Percentiles rank a stretch among this genome's conserved stretches.
Evolutionary conservation across 2,888 invertebrate genomes (phyloP).

Genomic region (Diplazon laetatorius): DNA sequence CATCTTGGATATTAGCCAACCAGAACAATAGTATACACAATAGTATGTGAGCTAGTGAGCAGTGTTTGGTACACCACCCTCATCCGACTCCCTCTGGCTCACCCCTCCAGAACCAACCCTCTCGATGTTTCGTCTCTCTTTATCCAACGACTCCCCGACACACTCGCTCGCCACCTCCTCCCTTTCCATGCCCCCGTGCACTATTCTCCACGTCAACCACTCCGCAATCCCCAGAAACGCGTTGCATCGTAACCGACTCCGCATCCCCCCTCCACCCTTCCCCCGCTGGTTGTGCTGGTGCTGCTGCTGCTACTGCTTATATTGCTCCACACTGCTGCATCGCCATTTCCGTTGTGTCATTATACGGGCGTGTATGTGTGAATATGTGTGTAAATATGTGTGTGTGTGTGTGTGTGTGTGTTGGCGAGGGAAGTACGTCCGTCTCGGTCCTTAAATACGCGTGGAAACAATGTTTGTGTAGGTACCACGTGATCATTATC

Average conservation of each 20-base stretch:
- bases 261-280: conserved; percentile 16
- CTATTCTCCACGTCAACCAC: conserved; percentile 55
- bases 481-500: conserved; percentile 23
- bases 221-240: conserved; percentile 54
- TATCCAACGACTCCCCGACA: conserved; percentile 28
- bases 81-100: conserved; percentile 60
- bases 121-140: conserved; percentile 61
- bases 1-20: conserved; percentile 82
- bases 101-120: conserved; percentile 37
- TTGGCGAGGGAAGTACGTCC: neutral
- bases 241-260: conserved; percentile 63
- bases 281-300: conserved; percentile 24
- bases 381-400: neutral
- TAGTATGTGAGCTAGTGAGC: conserved; percentile 78
- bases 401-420: neutral
- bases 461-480: conserved; percentile 20
- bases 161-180: conserved; percentile 50
- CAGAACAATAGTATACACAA: conserved; percentile 82
- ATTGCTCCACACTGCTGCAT: conserved; percentile 20
- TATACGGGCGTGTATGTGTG: no score
- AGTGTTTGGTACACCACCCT: conserved; percentile 75
- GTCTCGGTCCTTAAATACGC: conserved; percentile 24
- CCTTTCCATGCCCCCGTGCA: conserved; percentile 59
- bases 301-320: conserved; percentile 26
- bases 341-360: conserved; percentile 10